phyloP scores from a whole-genome alignment of 1,140 invertebrate species.

The Sycophaga agraensis region DNA sequence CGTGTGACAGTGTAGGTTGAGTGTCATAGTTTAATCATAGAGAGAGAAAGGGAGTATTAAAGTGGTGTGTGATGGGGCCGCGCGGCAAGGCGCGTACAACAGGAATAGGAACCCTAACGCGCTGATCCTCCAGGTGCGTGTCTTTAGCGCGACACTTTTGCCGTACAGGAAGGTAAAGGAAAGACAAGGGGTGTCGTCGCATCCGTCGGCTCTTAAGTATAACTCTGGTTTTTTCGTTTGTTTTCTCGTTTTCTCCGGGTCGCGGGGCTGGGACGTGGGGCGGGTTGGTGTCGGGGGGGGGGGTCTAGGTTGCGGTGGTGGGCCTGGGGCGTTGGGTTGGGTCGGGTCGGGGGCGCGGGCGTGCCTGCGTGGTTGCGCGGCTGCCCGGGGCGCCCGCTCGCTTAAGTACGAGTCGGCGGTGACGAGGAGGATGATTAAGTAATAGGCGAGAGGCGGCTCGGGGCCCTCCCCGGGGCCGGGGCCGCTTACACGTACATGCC shows the following conservation, averaged over 20 bases:
- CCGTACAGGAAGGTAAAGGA: constrained; percentile 1
- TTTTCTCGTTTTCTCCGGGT: not conserved
- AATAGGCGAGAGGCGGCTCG: too few relatives aligned
- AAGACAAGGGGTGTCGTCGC: constrained; percentile 5
- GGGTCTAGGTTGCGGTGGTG: too few relatives aligned
- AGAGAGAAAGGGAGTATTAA: too few relatives aligned
- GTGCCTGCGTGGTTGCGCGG: too few relatives aligned
- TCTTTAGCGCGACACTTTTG: not conserved
- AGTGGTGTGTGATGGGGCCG: too few relatives aligned
- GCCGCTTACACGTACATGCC: constrained; percentile 79
- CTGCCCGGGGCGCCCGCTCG: too few relatives aligned
- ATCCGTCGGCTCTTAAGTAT: not conserved
- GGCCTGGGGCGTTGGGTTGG: too few relatives aligned
- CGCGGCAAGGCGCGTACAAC: not conserved
- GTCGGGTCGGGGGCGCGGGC: too few relatives aligned
- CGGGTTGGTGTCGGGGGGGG: not conserved
- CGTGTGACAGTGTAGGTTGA: too few relatives aligned
- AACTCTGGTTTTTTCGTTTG: not conserved
- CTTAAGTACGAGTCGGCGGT: too few relatives aligned
- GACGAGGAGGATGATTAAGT: too few relatives aligned
- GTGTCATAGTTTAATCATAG: too few relatives aligned
- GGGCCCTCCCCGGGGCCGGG: not conserved
- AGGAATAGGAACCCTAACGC: constrained; percentile 30
- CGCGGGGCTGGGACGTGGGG: not conserved
- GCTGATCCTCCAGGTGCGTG: not conserved